Percentiles rank a stretch among this genome's conserved stretches.
phyloP scores from a whole-genome alignment of 2,113 vertebrate species.

The Bucco capensis region DNA sequence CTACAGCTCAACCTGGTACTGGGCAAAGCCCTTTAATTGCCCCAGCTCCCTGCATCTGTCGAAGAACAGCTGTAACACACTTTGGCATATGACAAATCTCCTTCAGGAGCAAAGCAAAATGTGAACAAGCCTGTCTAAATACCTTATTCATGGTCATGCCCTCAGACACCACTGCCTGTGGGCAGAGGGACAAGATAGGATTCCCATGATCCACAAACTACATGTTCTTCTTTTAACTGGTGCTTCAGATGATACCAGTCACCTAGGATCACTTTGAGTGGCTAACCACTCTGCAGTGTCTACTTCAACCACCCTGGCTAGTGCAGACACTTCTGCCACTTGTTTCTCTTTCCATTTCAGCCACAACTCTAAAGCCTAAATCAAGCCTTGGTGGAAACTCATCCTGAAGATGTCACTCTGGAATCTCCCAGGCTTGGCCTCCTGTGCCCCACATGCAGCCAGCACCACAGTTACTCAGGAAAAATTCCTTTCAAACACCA shows the following conservation, averaged over 20 bases:
- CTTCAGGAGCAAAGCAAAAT: background rate
- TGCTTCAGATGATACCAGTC: background rate
- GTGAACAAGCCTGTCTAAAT: background rate
- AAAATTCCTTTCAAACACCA: background rate
- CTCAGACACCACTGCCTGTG: background rate
- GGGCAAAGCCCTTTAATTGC: background rate
- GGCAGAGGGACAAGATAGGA: background rate
- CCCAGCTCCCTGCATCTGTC: background rate
- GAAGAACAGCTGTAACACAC: background rate
- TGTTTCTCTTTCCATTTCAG: background rate
- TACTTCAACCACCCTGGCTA: background rate
- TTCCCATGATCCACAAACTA: background rate
- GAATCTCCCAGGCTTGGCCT: background rate
- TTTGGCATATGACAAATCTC: rapidly evolving
- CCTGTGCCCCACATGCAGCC: background rate
- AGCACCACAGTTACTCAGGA: background rate
- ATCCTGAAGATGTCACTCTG: background rate
- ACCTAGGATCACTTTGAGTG: background rate
- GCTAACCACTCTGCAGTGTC: background rate
- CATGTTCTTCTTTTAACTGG: background rate
- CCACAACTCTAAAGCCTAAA: background rate
- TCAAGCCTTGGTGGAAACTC: background rate
- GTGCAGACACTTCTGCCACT: background rate
- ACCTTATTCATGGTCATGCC: background rate
- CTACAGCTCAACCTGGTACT: rapidly evolving